Percentiles rank a stretch among this genome's conserved stretches.
Conservation (phyloP, 2,113 vertebrate species). For the Rafetus swinhoei region DNA sequence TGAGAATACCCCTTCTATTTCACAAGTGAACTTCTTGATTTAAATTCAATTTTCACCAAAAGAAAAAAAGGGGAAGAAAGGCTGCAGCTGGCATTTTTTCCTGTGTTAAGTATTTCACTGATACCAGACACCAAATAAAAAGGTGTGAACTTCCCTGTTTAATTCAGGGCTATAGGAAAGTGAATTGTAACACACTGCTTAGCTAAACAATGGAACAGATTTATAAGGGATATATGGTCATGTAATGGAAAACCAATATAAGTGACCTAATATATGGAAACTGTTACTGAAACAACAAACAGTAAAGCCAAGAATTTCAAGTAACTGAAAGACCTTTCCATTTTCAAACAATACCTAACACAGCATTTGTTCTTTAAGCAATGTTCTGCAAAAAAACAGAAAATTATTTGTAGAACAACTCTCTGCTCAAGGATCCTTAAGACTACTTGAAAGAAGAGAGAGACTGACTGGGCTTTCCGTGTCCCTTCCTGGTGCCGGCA, state of each 20-base stretch:
- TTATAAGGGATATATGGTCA: conserved; percentile 23
- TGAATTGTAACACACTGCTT: conserved; percentile 13
- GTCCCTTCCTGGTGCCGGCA: neutral
- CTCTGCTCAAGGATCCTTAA: neutral
- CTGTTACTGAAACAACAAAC: conserved; percentile 26
- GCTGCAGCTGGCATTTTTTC: neutral
- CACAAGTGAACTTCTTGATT: neutral
- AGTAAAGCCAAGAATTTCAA: conserved; percentile 58
- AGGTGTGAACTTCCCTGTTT: neutral
- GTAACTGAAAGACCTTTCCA: conserved; percentile 16
- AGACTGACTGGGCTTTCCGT: neutral
- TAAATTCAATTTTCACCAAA: neutral
- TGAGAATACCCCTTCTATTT: neutral
- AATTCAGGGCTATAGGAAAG: neutral
- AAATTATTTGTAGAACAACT: neutral
- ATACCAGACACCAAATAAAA: neutral
- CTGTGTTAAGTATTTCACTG: neutral
- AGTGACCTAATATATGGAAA: conserved; percentile 39
- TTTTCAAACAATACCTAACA: conserved; percentile 3
- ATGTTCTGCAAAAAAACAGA: neutral
- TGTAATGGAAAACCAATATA: conserved; percentile 38
- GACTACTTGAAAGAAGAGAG: neutral
- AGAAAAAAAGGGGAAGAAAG: neutral
- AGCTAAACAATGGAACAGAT: conserved; percentile 46
- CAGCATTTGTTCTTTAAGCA: neutral